Evolutionary conservation across 2,888 invertebrate species (phyloP), one percentile per base, ranked within the genome.

Genomic region (Saturnia pavonia): DNA sequence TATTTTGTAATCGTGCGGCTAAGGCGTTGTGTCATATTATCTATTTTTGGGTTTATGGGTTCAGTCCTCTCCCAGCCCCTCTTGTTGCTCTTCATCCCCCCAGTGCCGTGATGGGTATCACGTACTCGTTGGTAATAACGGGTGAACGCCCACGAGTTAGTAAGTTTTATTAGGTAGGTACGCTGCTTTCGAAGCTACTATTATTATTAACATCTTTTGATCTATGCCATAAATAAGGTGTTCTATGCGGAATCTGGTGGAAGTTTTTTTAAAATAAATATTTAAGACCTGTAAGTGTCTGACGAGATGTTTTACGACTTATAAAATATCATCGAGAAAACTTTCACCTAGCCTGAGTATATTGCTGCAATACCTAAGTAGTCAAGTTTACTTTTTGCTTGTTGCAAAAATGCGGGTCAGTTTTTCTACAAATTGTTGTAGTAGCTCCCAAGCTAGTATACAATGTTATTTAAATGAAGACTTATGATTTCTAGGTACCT

Each of bases 11-110:
- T 79, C 66, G 80, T 79, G 77, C 80, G 77, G 78, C 72, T 79
- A 80, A 81, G 81, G 82, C 87, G 85, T 82, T 82, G 84, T 88
- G 87, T 88, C 82, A 85, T 82, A 82, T 83, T 80, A 80, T 88
- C 88, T 92, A 92, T 92, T 91, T 92, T 89, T 90, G 90, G 88
- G 87, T 92, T 91, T 91, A 92, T 88, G 90, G 84, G 91, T 88
- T 90, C 88, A 88, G 84, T 90, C 86, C 89, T 88, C 89, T 84
- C 78, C 83, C 81, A 72, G 74, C 77, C 83, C 85, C 78, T 77
- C 73, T 75, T 8, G 65, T 40, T 42, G 66, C 34, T 72, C 75
- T 80, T 82, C 81, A 83, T 82, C 83, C 81, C 81, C 77, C 75
- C 76, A 77, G 73, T 72, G 73, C 75, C 72, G 77, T 77, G 77